Percentiles rank a stretch among this genome's conserved stretches.
These are phyloP conservation scores for Monochamus alternatus DNA, from an alignment of 2,888 invertebrate genomes.

Conservation along the genomic window DNA sequence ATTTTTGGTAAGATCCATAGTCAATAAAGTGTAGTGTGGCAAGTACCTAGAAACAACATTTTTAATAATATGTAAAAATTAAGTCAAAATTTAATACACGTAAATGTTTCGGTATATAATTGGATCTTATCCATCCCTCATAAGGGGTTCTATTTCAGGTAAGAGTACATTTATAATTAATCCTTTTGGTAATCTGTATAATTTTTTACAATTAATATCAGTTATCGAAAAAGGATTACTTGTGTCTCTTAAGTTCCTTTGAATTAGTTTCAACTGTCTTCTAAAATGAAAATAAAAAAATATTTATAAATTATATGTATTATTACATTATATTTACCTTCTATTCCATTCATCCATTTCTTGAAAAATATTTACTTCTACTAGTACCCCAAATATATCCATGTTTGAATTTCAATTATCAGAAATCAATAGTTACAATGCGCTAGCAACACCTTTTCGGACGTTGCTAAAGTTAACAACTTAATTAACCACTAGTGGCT, in stretches of 20 bases:
- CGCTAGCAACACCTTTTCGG: no score
- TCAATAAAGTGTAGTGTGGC: background rate
- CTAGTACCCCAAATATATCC: no score
- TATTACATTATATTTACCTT: no score
- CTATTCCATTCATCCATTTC: no score
- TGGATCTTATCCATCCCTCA: background rate
- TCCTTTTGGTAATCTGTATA: background rate
- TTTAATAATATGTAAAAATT: background rate
- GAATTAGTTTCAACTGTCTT: background rate
- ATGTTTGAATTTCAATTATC: no score
- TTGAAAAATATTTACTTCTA: no score
- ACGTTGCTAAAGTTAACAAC: no score
- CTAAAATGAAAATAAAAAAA: background rate
- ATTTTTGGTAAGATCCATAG: constrained; percentile 7
- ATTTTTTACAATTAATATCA: background rate
- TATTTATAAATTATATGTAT: no score
- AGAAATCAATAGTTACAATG: no score
- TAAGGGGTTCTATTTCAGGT: background rate
- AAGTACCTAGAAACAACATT: background rate
- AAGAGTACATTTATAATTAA: background rate
- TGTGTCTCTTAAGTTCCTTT: no score
- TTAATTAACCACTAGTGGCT: no score
- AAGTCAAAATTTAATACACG: background rate
- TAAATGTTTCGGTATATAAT: no score
- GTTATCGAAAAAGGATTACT: background rate